Base-by-base conservation (phyloP, 2,888 invertebrate genomes). In the Cynaeus angustus region DNA sequence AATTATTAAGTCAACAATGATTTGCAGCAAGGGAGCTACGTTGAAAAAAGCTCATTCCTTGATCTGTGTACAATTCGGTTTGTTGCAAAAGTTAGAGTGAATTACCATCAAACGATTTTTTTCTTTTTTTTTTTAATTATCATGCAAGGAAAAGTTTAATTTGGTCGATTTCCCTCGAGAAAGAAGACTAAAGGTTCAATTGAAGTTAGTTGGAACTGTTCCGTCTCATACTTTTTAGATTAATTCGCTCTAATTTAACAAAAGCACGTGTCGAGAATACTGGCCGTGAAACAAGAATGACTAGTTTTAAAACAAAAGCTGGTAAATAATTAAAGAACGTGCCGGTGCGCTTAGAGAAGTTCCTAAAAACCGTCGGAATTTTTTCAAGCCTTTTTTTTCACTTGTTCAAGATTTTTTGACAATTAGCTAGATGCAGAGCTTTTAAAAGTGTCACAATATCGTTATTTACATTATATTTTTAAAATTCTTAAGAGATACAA, bases 251-350 rank as follows among this genome's bases (percentile, higher is more conserved):
- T 81, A 81, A 81, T 80, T 80, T 78, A 79, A 77, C 79, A 79
- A 80, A 79, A 80, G 78, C 74, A 80, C 80, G 80, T 81, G 81
- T 78, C 75, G 76, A 76, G 79, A 80, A 80, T 80, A 79, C 79
- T 41, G 9, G 6, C 10, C 64, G 73, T 75, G 75, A 71, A 73
- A 76, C 75, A 79, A 81, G 79, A 78, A 78, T 77, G 79, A 81
- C 81, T 81, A 81, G 79, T 78, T 78, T 77, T 76, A 50, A 80
- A 79, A 81, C 81, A 82, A 82, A 81, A 81, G 82, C 75, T 75
- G 78, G 80, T 81, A 81, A 82, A 81, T 83, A 82, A 83, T 82
- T 82, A 79, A 38, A 50, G 50, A 62, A 62, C 48, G 62, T 62
- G 50, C 78, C 33, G 28, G 5, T 4, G 28, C 28, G 28, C 4